phyloP scores from a whole-genome alignment of 1,140 invertebrate species.

The Maniola jurtina region DNA sequence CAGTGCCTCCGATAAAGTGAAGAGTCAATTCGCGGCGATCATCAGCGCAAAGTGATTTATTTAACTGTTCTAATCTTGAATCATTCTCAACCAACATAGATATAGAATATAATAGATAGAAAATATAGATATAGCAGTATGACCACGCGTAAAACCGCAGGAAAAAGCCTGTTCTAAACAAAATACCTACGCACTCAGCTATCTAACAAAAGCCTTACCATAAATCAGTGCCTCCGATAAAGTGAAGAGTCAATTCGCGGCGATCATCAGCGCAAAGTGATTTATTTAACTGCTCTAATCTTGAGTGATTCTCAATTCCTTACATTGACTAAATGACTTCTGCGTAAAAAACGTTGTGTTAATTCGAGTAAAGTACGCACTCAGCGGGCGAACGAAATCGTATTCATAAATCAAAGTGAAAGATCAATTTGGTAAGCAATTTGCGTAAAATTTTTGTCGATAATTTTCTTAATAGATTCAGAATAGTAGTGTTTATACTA shows the following conservation, averaged over 20 bases:
- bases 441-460: background rate
- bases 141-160: background rate
- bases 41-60: conserved; percentile 8
- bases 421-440: background rate
- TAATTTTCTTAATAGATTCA: background rate
- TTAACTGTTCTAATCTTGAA: conserved; percentile 13
- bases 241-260: conserved; percentile 10
- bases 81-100: background rate
- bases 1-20: conserved; percentile 6
- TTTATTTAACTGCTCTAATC: conserved; percentile 14
- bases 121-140: too few species aligned
- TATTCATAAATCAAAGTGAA: background rate
- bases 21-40: conserved; percentile 10
- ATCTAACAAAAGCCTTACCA: conserved; percentile 5
- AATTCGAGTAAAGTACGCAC: conserved; percentile 4
- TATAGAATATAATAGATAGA: too few species aligned
- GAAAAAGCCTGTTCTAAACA: background rate
- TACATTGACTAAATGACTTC: background rate
- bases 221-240: conserved; percentile 11
- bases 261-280: conserved; percentile 9
- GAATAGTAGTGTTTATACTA: too few species aligned
- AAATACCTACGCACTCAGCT: background rate
- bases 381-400: background rate
- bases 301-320: conserved; percentile 10
- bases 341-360: conserved; percentile 1